A percentile compares a stretch with the other conserved stretches of the same genome.
Conservation (phyloP, 2,797 vertebrate genomes). For the Spatula versicolor region DNA sequence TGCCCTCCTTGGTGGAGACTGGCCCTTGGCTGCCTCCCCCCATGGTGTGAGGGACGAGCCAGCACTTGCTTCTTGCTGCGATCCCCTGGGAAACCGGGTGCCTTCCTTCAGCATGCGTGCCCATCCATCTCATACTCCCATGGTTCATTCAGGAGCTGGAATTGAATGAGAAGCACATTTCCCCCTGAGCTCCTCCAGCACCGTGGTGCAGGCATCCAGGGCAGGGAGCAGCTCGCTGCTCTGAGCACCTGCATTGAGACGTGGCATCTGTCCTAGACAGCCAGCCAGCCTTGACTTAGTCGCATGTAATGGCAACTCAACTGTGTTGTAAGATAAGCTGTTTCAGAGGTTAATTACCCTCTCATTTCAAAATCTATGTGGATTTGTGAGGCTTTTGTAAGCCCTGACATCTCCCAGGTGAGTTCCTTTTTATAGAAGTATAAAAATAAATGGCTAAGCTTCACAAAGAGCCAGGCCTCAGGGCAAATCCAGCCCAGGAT, state of each 20-base stretch:
- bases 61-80: not conserved
- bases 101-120: not conserved
- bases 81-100: not conserved
- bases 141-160: not conserved
- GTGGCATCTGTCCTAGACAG: not conserved
- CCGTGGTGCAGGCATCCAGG: fast-evolving
- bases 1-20: not conserved
- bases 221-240: not conserved
- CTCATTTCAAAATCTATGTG: not conserved
- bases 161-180: not conserved
- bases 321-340: not conserved
- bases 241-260: not conserved
- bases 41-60: not conserved
- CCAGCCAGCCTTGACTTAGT: not conserved
- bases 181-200: not conserved
- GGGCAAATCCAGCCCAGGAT: not conserved
- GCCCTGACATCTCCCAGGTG: not conserved
- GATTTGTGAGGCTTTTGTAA: slow-evolving; percentile 16
- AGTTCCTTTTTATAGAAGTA: not conserved
- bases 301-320: not conserved
- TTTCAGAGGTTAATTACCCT: not conserved
- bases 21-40: not conserved
- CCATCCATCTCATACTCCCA: not conserved
- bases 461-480: not conserved
- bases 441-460: not conserved